Base-by-base conservation (phyloP, 1,140 invertebrate species). In the Drosophila bipectinata region DNA sequence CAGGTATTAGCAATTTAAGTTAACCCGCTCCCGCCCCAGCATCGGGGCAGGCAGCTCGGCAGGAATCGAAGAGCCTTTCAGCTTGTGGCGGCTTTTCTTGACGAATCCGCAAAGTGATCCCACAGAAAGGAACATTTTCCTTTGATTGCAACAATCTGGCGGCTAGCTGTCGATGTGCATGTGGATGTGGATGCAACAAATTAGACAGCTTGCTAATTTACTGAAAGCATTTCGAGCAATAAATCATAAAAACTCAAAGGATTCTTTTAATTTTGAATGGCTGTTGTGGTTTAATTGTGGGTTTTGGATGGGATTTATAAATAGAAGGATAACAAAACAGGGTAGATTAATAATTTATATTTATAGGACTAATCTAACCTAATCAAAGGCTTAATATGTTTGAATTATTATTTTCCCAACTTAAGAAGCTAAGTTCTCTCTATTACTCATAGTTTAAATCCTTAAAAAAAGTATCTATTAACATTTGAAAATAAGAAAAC, bases 1-100 rank as follows among this genome's bases (percentile, higher is more conserved):
- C 83, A 79, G 76, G 83, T 83, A 88, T 88, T 88, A 88, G 83
- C 83, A 88, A 88, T 88, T 88, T 88, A 82, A 82, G 73, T 77
- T 76, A 75, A 67, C 53, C 68, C 68, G n/a, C 63, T 49, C 24
- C 41, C 30, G 12, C 49, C 24, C 30, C 39, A 24, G 15, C 9
- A 4, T 8, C n/a, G 12, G 32, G 8, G 9, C 32, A 3, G 39
- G 0, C 8, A 14, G n/a, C 41, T 14, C 41, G 2, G 41, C 15
- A 14, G 41, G 41, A 44, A 44, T 44, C 41, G 41, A 44, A 44
- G 41, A 44, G 44, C 9, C 51, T 37, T 12, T 37, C 30, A 6
- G 15, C 15, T 21, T 34, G 30, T 21, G 63, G 49, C 66, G 63
- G 49, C 66, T 47, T 37, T 48, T 26, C n/a, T 24, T 69, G 67